Conservation (phyloP, 1,140 invertebrate genomes). For the Macrostomum lignano region DNA sequence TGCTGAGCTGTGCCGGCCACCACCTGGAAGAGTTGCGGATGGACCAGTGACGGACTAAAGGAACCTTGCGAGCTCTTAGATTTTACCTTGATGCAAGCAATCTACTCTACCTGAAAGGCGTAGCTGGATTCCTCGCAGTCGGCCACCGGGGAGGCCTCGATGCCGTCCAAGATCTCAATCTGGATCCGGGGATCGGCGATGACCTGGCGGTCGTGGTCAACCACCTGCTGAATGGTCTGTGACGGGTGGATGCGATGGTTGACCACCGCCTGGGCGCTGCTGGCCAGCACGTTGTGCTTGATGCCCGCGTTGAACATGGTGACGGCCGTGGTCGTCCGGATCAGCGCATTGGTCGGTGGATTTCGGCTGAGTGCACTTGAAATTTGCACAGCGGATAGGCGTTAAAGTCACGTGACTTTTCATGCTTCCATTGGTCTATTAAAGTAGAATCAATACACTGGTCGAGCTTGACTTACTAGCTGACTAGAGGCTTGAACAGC, state of each 20-base stretch:
- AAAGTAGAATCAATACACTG: too few species aligned
- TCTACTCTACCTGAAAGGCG: conserved; percentile 28
- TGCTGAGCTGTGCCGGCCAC: too few species aligned
- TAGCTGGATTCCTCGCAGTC: conserved; percentile 24
- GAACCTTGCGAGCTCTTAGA: too few species aligned
- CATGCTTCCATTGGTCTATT: too few species aligned
- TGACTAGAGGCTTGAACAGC: too few species aligned
- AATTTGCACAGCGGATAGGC: too few species aligned
- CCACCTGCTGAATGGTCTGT: conserved; percentile 27
- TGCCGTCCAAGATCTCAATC: conserved; percentile 15
- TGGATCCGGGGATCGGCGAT: conserved; percentile 30
- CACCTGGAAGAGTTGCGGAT: too few species aligned
- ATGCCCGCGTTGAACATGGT: conserved; percentile 27
- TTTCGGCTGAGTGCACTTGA: too few species aligned
- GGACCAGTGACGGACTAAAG: too few species aligned
- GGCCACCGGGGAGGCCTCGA: conserved; percentile 28
- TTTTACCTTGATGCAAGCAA: too few species aligned
- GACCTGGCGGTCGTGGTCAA: conserved; percentile 28
- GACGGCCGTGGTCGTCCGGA: conserved; percentile 29
- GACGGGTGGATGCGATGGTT: conserved; percentile 34
- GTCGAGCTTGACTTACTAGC: too few species aligned
- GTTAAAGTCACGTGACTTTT: too few species aligned
- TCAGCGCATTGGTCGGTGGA: conserved; percentile 18
- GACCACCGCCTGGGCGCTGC: conserved; percentile 28
- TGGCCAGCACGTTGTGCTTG: conserved; percentile 32